These are phyloP conservation scores for Copidosoma aretas DNA, from an alignment of 2,888 invertebrate genomes.

Conservation along the genomic window DNA sequence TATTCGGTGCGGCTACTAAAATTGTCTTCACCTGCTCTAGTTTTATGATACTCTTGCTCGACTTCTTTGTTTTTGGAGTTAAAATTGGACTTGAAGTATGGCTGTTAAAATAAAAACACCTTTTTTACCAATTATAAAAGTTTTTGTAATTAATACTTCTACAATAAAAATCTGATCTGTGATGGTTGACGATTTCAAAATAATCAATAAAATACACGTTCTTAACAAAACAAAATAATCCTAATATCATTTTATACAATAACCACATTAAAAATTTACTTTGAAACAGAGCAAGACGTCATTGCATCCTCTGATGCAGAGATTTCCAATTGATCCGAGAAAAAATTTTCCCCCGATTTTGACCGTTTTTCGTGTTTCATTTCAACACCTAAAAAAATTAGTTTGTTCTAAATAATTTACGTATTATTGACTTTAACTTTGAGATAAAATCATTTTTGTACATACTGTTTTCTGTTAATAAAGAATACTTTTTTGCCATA, in stretches of 20 bases:
- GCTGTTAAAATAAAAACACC: too few species aligned
- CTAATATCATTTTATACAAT: too few species aligned
- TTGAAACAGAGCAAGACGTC: not conserved
- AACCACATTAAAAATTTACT: not conserved
- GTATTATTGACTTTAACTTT: not conserved
- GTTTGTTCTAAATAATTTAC: not conserved
- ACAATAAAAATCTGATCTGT: too few species aligned
- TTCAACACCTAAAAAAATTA: not conserved
- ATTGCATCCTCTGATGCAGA: not conserved
- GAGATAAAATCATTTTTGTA: not conserved
- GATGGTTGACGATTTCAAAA: too few species aligned
- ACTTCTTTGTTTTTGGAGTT: too few species aligned
- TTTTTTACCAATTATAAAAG: not conserved
- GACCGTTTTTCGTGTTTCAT: not conserved
- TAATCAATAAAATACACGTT: too few species aligned
- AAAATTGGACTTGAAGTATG: too few species aligned
- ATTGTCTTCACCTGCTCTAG: constrained; percentile 37
- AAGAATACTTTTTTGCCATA: not conserved
- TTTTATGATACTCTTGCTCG: constrained; percentile 38
- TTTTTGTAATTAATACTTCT: not conserved
- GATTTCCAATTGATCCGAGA: not conserved
- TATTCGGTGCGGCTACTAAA: constrained; percentile 52
- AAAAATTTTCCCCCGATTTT: not conserved
- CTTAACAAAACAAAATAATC: too few species aligned
- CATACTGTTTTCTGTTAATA: constrained; percentile 18